These are phyloP conservation scores for Limanda limanda DNA, from an alignment of 2,113 vertebrate species.

Conservation along the genomic window DNA sequence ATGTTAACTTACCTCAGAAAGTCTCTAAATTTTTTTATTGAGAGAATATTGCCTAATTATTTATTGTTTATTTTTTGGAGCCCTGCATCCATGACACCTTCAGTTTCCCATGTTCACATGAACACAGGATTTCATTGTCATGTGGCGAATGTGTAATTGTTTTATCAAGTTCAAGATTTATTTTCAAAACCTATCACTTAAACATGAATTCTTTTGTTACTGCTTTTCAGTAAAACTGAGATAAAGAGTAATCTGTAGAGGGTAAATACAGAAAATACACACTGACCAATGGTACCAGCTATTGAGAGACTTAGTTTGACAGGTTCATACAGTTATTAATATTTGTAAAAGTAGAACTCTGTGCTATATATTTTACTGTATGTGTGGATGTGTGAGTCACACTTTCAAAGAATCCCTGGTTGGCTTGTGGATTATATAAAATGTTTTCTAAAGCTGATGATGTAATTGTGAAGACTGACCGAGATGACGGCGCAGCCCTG, in stretches of 20 bases:
- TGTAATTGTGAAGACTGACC: conserved; percentile 40
- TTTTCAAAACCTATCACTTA: too few species aligned
- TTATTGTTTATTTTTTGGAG: too few species aligned
- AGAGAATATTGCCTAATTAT: too few species aligned
- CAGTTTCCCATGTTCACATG: too few species aligned
- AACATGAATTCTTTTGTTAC: background rate
- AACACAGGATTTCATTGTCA: too few species aligned
- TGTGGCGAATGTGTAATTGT: too few species aligned
- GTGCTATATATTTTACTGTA: background rate
- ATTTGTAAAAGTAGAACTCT: background rate
- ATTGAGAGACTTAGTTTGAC: background rate
- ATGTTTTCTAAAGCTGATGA: conserved; percentile 44
- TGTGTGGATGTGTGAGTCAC: conserved; percentile 14
- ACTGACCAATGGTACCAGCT: background rate
- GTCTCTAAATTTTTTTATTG: too few species aligned
- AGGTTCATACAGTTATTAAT: background rate
- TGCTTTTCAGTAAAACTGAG: background rate
- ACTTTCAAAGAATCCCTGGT: conserved; percentile 35
- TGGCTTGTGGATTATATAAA: conserved; percentile 48
- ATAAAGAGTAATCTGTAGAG: background rate
- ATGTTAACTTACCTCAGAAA: too few species aligned
- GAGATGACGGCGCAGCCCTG: conserved; percentile 15
- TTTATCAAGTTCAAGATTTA: too few species aligned
- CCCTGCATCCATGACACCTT: too few species aligned
- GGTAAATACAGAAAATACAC: background rate